Base-by-base conservation (phyloP, 1,140 invertebrate genomes). In the Drosophila ananassae region DNA sequence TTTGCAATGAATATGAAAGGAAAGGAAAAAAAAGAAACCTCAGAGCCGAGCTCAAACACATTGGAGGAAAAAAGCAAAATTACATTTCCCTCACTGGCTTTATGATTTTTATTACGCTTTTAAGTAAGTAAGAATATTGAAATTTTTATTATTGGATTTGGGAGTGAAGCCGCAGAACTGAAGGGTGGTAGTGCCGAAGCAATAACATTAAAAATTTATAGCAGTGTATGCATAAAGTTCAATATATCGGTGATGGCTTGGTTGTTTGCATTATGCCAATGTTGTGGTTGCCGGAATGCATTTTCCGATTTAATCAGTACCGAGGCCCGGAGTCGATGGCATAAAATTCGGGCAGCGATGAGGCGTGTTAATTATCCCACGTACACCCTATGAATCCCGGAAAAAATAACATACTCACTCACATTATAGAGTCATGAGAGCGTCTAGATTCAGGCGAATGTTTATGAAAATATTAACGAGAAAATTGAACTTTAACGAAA, bases 1-100 rank as follows among this genome's bases (percentile, higher is more conserved):
- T 85, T 81, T 64, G 81, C 82, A 74, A 78, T 87, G 57, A 85
- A 85, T 66, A 85, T 82, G 81, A 87, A 64, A 81, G 8, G 2
- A 64, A 81, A 2, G 2, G 71, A 12, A 37, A 37, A 37, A 37
- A 37, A 37, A 1, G 34, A 10, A 37, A n/a, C 10, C 39, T 39
- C 48, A 24, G 32, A 63, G 58, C 71, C 41, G 41, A 44, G n/a
- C 41, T 21, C 41, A 21, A 64, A 72, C 58, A 56, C 39, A 46
- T 47, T 67, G 63, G 37, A 34, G 37, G 28, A 9, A 25, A 3
- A 21, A 25, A 39, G n/a, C 51, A 53, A 52, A 55, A 74, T 32
- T 41, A 22, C 60, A 74, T 69, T 63, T 17, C 50, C 32, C 58
- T 22, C 59, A 62, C 21, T 41, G 32, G 51, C 46, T 48, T 39